Percentiles rank a stretch among this genome's conserved stretches.
phyloP scores from a whole-genome alignment of 2,888 invertebrate genomes.

The Aricia artaxerxes region DNA sequence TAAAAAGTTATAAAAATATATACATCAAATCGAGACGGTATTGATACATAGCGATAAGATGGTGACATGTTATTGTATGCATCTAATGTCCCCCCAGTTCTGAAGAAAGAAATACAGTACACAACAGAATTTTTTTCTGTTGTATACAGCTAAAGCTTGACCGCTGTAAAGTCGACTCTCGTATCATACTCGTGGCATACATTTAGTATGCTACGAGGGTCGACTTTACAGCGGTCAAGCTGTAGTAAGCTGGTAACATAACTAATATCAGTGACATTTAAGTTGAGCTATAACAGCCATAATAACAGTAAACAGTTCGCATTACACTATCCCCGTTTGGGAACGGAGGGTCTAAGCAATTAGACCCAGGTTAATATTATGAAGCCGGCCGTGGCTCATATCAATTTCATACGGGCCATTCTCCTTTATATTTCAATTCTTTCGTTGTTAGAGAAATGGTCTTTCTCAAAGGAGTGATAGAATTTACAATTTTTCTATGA shows the following conservation, averaged over 20 bases:
- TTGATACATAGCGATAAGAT: no score
- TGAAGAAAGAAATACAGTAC: no score
- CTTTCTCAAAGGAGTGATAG: neutral
- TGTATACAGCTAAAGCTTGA: no score
- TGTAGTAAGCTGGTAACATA: no score
- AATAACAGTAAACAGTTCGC: conserved; percentile 8
- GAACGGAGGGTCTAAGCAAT: neutral
- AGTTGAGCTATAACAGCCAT: neutral
- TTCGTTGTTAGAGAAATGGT: neutral
- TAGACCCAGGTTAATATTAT: conserved; percentile 4
- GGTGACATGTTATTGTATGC: no score
- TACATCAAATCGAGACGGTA: no score
- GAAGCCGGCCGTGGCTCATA: neutral
- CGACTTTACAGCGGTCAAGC: no score
- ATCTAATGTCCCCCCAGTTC: no score
- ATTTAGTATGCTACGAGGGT: no score
- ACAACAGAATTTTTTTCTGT: no score
- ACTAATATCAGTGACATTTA: neutral
- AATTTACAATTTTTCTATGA: neutral
- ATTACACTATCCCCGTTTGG: conserved; percentile 6
- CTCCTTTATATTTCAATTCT: neutral
- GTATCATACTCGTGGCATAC: no score
- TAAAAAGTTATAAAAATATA: neutral
- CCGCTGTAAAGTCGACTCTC: no score
- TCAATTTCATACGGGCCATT: conserved; percentile 6